A percentile compares a stretch with the other conserved stretches of the same genome.
Evolutionary conservation across 2,888 invertebrate genomes (phyloP).

Genomic region (Calameuta idolon): DNA sequence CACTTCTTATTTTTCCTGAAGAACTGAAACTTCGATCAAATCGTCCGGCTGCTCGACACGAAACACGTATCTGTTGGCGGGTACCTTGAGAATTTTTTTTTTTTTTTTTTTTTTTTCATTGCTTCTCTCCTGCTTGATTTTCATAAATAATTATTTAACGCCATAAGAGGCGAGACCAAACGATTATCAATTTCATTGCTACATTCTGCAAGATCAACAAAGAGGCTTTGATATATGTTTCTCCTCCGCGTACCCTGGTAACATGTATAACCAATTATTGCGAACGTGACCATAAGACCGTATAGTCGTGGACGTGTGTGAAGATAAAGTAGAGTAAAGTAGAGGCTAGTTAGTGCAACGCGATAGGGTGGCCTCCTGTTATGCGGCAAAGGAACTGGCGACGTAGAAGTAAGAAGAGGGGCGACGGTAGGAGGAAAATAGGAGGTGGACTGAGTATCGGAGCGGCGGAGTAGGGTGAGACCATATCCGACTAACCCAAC

Average conservation of each 20-base stretch:
- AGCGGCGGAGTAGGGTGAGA: conserved; percentile 12
- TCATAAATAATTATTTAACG: not conserved
- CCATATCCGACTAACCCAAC: conserved; percentile 16
- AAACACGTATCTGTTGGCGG: not conserved
- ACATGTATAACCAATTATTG: not conserved
- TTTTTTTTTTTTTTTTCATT: not conserved
- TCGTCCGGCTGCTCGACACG: not conserved
- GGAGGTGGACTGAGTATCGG: conserved; percentile 12
- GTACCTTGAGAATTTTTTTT: not conserved
- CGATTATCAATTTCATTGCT: not conserved
- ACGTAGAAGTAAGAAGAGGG: conserved; percentile 19
- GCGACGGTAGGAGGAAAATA: conserved; percentile 21
- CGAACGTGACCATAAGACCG: not conserved
- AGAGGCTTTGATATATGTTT: not conserved
- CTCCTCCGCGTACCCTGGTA: not conserved
- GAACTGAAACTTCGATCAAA: not conserved
- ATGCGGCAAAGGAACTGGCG: conserved; percentile 11
- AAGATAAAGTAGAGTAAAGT: conserved; percentile 11
- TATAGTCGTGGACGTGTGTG: not conserved
- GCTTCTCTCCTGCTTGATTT: not conserved
- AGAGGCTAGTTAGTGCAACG: conserved; percentile 12
- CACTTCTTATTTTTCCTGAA: not conserved
- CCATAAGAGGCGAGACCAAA: not conserved
- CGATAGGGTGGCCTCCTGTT: conserved; percentile 8
- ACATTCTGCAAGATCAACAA: not conserved